Conservation (phyloP, 1,140 invertebrate species). For the Proales similis region DNA sequence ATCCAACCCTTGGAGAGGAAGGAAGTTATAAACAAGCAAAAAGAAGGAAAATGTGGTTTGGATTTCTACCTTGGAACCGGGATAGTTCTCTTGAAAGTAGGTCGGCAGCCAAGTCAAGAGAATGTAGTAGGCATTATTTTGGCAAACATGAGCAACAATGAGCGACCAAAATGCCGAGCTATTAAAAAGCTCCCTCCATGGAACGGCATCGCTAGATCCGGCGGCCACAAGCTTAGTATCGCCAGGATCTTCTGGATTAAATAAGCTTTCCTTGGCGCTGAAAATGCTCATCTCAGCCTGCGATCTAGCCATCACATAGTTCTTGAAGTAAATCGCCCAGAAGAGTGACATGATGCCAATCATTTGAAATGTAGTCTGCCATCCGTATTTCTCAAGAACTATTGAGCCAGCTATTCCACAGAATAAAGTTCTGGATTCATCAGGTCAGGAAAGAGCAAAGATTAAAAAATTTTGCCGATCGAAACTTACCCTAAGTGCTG, state of each 20-base stretch:
- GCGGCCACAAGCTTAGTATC: background rate
- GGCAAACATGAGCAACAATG: slow-evolving; percentile 65
- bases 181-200: slow-evolving; percentile 57
- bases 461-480: slow-evolving; percentile 9
- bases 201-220: slow-evolving; percentile 47
- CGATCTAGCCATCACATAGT: slow-evolving; percentile 25
- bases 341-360: slow-evolving; percentile 56
- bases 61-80: slow-evolving; percentile 57
- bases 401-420: slow-evolving; percentile 65
- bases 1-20: slow-evolving; percentile 56
- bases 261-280: slow-evolving; percentile 40
- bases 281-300: slow-evolving; percentile 12
- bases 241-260: slow-evolving; percentile 35
- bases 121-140: slow-evolving; percentile 69
- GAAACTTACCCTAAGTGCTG: slow-evolving; percentile 55
- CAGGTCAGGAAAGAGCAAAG: slow-evolving; percentile 42
- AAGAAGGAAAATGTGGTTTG: slow-evolving; percentile 4
- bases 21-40: slow-evolving; percentile 4
- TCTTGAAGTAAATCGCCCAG: slow-evolving; percentile 33
- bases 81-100: slow-evolving; percentile 68
- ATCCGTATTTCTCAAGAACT: slow-evolving; percentile 62
- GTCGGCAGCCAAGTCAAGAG: slow-evolving; percentile 68
- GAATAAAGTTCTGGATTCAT: slow-evolving; percentile 63
- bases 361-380: slow-evolving; percentile 63
- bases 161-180: slow-evolving; percentile 62